Conservation (phyloP, 1,140 invertebrate genomes). For the Sarcophaga bullata region DNA sequence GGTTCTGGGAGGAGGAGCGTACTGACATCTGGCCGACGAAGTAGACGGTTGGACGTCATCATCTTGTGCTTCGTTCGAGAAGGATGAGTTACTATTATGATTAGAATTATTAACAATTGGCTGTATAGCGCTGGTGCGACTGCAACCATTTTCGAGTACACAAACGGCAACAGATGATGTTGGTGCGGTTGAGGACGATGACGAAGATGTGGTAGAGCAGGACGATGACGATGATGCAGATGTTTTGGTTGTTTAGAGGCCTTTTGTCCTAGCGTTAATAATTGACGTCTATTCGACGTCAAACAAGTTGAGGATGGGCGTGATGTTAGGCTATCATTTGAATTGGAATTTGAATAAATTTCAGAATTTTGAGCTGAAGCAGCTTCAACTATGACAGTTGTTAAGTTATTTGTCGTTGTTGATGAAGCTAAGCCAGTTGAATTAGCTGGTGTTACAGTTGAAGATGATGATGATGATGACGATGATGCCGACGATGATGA, state of each 20-base stretch:
- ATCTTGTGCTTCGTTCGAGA: neutral
- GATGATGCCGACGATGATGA: slow-evolving; percentile 33
- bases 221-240: slow-evolving; percentile 6
- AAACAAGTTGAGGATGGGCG: slow-evolving; percentile 39
- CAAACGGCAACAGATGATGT: slow-evolving; percentile 47
- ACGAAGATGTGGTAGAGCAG: neutral
- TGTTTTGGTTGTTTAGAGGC: neutral
- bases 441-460: neutral
- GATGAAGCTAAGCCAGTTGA: neutral
- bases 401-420: neutral
- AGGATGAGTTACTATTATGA: slow-evolving; percentile 42
- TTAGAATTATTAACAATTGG: slow-evolving; percentile 37
- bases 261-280: slow-evolving; percentile 19
- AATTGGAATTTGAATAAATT: slow-evolving; percentile 60
- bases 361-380: slow-evolving; percentile 48
- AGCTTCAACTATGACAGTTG: slow-evolving; percentile 13
- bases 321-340: slow-evolving; percentile 53
- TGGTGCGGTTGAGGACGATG: slow-evolving; percentile 36
- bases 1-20: slow-evolving; percentile 45
- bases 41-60: slow-evolving; percentile 57
- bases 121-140: slow-evolving; percentile 52
- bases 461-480: slow-evolving; percentile 27
- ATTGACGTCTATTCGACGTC: neutral
- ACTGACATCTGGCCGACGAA: slow-evolving; percentile 56
- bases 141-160: slow-evolving; percentile 56